Evolutionary conservation across 2,888 invertebrate genomes (phyloP).

Genomic region (Lordiphosa fenestrarum): DNA sequence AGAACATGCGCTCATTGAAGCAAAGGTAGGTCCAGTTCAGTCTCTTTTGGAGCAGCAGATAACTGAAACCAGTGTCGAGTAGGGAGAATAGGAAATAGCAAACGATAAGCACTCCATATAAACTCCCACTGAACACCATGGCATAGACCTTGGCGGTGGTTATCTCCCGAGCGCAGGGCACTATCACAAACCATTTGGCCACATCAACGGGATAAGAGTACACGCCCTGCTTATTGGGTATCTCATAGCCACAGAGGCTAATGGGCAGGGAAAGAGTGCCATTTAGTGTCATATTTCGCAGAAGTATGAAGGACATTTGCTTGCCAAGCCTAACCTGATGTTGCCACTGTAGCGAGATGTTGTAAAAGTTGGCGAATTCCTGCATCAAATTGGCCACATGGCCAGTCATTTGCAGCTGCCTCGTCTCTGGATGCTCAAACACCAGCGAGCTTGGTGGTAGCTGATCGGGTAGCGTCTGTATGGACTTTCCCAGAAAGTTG

Average conservation of each 20-base stretch:
- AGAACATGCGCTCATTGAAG: slow-evolving; percentile 54
- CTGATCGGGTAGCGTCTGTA: slow-evolving; percentile 48
- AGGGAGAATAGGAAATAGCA: slow-evolving; percentile 45
- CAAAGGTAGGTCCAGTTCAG: slow-evolving; percentile 39
- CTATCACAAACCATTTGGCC: slow-evolving; percentile 37
- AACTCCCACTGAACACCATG: slow-evolving; percentile 16
- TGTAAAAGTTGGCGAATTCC: slow-evolving; percentile 35
- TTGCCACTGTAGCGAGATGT: slow-evolving; percentile 44
- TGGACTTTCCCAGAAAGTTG: slow-evolving; percentile 25
- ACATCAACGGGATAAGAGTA: slow-evolving; percentile 36
- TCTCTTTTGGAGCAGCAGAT: slow-evolving; percentile 18
- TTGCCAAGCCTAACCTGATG: slow-evolving; percentile 16
- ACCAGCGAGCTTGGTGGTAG: slow-evolving; percentile 27
- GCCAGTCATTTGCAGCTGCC: slow-evolving; percentile 24
- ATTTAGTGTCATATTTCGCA: slow-evolving; percentile 55
- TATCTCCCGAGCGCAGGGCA: slow-evolving; percentile 55
- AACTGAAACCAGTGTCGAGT: slow-evolving; percentile 34
- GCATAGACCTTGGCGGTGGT: slow-evolving; percentile 42
- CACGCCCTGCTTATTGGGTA: slow-evolving; percentile 8
- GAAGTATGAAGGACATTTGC: slow-evolving; percentile 22
- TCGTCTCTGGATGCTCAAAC: slow-evolving; percentile 27
- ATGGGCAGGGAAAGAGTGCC: slow-evolving; percentile 46
- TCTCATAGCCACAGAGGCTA: slow-evolving; percentile 48
- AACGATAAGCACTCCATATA: slow-evolving; percentile 19
- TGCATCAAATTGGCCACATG: slow-evolving; percentile 35